Base-by-base conservation (phyloP, 2,888 invertebrate species). In the Drosophila tripunctata region DNA sequence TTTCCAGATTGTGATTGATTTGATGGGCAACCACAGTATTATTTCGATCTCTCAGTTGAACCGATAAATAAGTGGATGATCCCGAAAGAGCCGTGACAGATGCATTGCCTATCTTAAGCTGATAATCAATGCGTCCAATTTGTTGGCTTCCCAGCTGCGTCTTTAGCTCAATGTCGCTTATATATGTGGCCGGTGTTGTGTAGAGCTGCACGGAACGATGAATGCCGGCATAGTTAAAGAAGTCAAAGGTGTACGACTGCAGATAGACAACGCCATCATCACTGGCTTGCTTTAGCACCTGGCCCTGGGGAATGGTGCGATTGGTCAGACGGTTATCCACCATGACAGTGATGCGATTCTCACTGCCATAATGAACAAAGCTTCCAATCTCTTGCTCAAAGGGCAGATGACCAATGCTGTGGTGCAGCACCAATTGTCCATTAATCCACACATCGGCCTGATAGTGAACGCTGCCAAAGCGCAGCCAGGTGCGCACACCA, bases 181-280 rank as follows among this genome's bases (percentile, higher is more conserved):
- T 95, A 90, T 95, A 96, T 0, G 93, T 92, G 65, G 92, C 92
- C 0, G 98, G 98, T 1, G 97, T 98, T 1, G 97, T 96, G 90
- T 97, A 97, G 2, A 99, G 90, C 72, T 95, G 94, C 10, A 99
- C 98, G 2, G 97, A 94, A 48, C 99, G 94, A 90, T 99, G 97
- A 69, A 99, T 98, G 2, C 99, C 99, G 6, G 99, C 99, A 90
- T 99, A 99, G 92, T 99, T 99, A 92, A 98, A 99, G 92, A 99
- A 99, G 90, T 99, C 99, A 90, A 99, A 98, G 12, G 96, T 95
- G 85, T 97, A 96, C 0, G 93, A 92, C 90, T 98, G 98, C 7
- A 94, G 90, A 61, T 94, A 92, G 68, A 91, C 91, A 74, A 93
- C 82, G 85, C 95, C 92, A 80, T 92, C 83, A 91, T 95, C 93